Percentiles rank a stretch among this genome's conserved stretches.
These are phyloP conservation scores for Athene noctua DNA, from an alignment of 2,113 vertebrate genomes.

Conservation along the genomic window DNA sequence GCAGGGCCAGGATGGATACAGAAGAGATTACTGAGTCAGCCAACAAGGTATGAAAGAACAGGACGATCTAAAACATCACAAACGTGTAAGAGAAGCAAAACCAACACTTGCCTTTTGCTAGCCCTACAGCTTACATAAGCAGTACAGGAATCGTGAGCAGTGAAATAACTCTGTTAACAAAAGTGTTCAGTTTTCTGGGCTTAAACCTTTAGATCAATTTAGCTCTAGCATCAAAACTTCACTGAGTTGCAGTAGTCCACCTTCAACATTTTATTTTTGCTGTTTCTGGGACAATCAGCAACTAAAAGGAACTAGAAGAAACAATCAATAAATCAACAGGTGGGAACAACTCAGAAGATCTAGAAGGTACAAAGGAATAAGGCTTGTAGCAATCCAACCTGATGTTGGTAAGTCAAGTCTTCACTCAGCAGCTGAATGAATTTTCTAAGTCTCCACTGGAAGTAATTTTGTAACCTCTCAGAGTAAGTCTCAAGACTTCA, in stretches of 20 bases:
- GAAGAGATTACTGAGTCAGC: neutral
- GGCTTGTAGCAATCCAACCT: neutral
- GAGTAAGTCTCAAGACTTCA: neutral
- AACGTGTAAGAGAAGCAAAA: neutral
- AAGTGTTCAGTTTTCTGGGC: neutral
- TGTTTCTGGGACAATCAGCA: neutral
- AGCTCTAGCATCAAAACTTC: neutral
- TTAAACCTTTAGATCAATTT: neutral
- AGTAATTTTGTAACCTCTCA: neutral
- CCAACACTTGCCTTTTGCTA: neutral
- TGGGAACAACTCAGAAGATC: neutral
- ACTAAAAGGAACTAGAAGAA: neutral
- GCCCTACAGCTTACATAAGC: neutral
- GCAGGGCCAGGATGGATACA: neutral
- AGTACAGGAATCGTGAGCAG: neutral
- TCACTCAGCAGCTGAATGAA: neutral
- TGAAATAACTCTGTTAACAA: neutral
- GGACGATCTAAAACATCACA: neutral
- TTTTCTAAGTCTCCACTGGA: neutral
- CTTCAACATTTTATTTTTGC: neutral
- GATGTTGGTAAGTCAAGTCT: neutral
- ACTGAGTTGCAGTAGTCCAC: neutral
- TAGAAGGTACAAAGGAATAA: neutral
- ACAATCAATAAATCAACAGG: neutral
- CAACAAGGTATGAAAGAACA: neutral